phyloP scores from a whole-genome alignment of 2,888 invertebrate genomes.

The Lagria hirta region DNA sequence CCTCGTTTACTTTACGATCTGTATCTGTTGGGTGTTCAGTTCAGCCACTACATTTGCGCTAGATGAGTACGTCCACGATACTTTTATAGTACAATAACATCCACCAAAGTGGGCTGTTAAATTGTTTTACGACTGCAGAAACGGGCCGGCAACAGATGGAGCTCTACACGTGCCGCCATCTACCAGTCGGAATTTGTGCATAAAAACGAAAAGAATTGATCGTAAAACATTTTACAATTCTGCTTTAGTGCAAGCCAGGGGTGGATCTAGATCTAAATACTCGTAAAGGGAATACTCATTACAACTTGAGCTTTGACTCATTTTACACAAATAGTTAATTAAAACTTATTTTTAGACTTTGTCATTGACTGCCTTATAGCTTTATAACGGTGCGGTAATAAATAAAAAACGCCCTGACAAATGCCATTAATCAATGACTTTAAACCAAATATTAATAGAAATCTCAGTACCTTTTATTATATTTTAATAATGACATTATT shows the following conservation, averaged over 20 bases:
- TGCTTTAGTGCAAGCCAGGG: conserved; percentile 30
- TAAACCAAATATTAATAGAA: no score
- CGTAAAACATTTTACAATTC: conserved; percentile 32
- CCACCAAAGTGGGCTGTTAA: conserved; percentile 52
- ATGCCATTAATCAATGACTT: no score
- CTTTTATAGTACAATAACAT: conserved; percentile 55
- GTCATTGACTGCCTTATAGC: no score
- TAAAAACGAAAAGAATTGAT: conserved; percentile 24
- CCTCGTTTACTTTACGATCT: conserved; percentile 49
- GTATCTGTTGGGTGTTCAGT: conserved; percentile 47
- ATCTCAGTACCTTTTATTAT: no score
- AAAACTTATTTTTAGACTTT: no score
- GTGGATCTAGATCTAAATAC: no score
- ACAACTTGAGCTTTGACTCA: no score
- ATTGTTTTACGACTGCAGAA: conserved; percentile 46
- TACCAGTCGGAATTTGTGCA: conserved; percentile 16
- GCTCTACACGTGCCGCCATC: conserved; percentile 32
- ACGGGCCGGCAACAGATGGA: conserved; percentile 26
- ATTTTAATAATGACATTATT: no score
- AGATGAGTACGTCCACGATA: conserved; percentile 50
- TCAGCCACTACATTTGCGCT: conserved; percentile 48
- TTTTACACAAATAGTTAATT: no score
- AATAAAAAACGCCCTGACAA: no score
- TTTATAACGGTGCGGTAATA: no score
- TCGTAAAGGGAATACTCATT: no score